Evolutionary conservation across 2,888 invertebrate genomes (phyloP).

Genomic region (Cephus sareptanus): DNA sequence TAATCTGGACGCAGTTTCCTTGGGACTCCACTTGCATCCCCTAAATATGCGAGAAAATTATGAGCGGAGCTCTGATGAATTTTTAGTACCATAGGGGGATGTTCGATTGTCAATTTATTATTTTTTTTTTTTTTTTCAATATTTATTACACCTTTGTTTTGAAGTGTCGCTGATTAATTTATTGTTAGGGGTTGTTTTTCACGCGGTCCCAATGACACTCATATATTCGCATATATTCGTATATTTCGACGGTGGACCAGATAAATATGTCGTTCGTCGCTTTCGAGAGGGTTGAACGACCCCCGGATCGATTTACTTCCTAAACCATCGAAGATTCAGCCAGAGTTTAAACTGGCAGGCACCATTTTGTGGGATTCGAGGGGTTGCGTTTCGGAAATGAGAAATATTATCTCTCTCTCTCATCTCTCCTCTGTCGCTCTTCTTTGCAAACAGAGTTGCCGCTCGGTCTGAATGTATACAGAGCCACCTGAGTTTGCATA

Average conservation of each 20-base stretch:
- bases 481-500: neutral
- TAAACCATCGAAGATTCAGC: neutral
- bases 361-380: constrained; percentile 16
- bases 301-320: neutral
- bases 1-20: neutral
- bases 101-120: neutral
- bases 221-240: neutral
- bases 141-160: neutral
- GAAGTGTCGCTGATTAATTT: neutral
- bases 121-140: neutral
- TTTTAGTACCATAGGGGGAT: neutral
- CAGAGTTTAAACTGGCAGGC: neutral
- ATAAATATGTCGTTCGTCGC: neutral
- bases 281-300: neutral
- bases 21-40: neutral
- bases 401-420: constrained; percentile 43
- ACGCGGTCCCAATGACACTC: neutral
- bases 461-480: neutral
- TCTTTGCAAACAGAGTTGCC: constrained; percentile 8
- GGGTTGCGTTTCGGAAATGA: constrained; percentile 44
- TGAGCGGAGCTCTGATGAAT: neutral
- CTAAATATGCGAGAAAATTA: neutral
- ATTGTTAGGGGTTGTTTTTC: neutral
- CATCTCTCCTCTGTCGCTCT: constrained; percentile 35
- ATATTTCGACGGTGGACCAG: neutral